phyloP scores from a whole-genome alignment of 2,797 vertebrate genomes.

The Diglossa cyanea region DNA sequence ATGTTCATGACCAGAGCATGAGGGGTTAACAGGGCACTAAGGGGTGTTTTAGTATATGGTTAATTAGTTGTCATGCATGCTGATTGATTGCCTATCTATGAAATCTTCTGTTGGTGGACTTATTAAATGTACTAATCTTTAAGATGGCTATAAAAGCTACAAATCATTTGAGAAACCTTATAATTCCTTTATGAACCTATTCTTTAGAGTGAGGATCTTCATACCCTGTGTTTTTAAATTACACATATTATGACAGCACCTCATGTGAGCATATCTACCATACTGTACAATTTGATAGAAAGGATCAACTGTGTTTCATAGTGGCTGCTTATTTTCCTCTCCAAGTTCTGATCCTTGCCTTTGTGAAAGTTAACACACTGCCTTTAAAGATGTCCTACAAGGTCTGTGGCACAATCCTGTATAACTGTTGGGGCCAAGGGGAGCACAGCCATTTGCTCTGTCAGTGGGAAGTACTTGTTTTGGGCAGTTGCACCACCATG shows the following conservation, averaged over 20 bases:
- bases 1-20: not conserved
- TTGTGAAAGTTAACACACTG: not conserved
- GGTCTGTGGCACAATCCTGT: not conserved
- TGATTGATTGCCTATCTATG: constrained; percentile 22
- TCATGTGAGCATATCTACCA: not conserved
- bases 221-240: not conserved
- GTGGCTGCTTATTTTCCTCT: not conserved
- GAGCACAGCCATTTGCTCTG: not conserved
- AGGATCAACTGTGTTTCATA: not conserved
- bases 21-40: not conserved
- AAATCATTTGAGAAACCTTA: not conserved
- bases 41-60: not conserved
- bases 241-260: not conserved
- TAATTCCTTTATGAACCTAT: not conserved
- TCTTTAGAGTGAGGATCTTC: not conserved
- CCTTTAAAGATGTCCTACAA: not conserved
- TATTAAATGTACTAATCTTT: not conserved
- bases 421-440: not conserved
- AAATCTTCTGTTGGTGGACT: constrained; percentile 8
- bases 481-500: rapidly evolving
- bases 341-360: not conserved
- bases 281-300: not conserved
- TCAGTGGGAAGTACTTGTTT: not conserved
- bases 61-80: not conserved
- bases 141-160: not conserved